These are phyloP conservation scores for Flexamia atlantica DNA, from an alignment of 2,888 invertebrate genomes.

Conservation along the genomic window DNA sequence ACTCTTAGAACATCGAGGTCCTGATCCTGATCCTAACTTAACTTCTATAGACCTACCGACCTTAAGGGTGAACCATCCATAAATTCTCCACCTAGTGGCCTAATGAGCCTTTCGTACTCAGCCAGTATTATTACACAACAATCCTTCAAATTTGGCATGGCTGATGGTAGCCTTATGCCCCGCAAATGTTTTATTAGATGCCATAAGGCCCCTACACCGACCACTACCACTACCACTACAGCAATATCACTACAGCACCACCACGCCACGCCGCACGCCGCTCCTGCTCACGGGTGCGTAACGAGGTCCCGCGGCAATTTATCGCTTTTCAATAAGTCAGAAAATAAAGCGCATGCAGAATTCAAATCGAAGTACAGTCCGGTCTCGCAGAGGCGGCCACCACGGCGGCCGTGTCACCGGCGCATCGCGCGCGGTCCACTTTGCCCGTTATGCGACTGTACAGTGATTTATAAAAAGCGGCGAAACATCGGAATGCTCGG, in stretches of 20 bases:
- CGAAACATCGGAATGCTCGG: slow-evolving; percentile 60
- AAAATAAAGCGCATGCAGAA: slow-evolving; percentile 58
- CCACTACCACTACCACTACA: background rate
- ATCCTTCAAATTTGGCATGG: no score
- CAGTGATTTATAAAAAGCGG: slow-evolving; percentile 59
- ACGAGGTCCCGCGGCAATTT: slow-evolving; percentile 49
- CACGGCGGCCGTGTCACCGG: slow-evolving; percentile 26
- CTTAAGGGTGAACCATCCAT: no score
- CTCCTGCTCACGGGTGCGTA: slow-evolving; percentile 12
- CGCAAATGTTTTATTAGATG: no score
- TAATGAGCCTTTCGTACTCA: no score
- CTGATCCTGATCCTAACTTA: no score
- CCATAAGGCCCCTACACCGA: no score
- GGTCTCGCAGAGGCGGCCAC: slow-evolving; percentile 5
- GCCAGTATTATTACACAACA: no score
- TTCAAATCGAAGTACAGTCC: slow-evolving; percentile 57
- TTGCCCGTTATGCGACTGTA: slow-evolving; percentile 49
- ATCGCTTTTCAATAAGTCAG: slow-evolving; percentile 60
- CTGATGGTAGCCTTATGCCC: no score
- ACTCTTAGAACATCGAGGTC: no score
- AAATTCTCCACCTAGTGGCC: no score
- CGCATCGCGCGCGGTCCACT: slow-evolving; percentile 36
- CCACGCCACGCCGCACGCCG: background rate
- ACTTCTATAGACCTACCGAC: no score
- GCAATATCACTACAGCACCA: background rate